phyloP scores from a whole-genome alignment of 1,140 invertebrate genomes.

The Bicyclus anynana region DNA sequence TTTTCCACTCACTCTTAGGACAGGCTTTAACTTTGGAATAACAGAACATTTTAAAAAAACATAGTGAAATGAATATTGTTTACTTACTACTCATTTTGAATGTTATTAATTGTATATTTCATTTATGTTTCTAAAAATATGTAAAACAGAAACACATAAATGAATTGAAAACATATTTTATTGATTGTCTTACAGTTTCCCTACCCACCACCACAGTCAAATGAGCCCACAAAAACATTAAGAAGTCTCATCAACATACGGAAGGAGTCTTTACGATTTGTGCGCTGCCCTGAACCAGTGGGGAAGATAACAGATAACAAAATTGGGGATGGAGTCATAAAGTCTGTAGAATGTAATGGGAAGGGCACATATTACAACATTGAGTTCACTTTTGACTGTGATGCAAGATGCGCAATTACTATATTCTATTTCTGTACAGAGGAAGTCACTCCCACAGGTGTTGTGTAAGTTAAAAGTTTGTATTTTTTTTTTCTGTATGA shows the following conservation, averaged over 20 bases:
- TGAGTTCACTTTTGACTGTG: constrained; percentile 98
- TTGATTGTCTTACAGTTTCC: constrained; percentile 87
- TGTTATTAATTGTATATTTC: too few relatives aligned
- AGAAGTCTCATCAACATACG: constrained; percentile 97
- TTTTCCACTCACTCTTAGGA: too few relatives aligned
- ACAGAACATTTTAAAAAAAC: too few relatives aligned
- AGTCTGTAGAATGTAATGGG: constrained; percentile 71
- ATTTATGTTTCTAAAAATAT: too few relatives aligned
- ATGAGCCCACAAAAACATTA: constrained; percentile 97
- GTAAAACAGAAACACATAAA: background rate
- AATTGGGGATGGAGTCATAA: constrained; percentile 53
- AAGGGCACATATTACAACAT: constrained; percentile 91
- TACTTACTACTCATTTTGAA: too few relatives aligned
- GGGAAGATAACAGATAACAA: constrained; percentile 75
- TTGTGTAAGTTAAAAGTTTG: constrained; percentile 79
- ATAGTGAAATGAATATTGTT: too few relatives aligned
- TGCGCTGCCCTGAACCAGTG: constrained; percentile 80
- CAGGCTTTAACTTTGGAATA: too few relatives aligned
- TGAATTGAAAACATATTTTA: background rate
- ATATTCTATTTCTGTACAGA: constrained; percentile 97
- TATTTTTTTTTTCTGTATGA: too few relatives aligned
- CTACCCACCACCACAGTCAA: constrained; percentile 96
- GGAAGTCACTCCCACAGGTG: constrained; percentile 89
- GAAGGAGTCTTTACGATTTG: constrained; percentile 96
- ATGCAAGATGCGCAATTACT: constrained; percentile 95